Percentiles rank a stretch among this genome's conserved stretches.
phyloP scores from a whole-genome alignment of 2,797 vertebrate genomes.

The Enteromius fasciolatus region DNA sequence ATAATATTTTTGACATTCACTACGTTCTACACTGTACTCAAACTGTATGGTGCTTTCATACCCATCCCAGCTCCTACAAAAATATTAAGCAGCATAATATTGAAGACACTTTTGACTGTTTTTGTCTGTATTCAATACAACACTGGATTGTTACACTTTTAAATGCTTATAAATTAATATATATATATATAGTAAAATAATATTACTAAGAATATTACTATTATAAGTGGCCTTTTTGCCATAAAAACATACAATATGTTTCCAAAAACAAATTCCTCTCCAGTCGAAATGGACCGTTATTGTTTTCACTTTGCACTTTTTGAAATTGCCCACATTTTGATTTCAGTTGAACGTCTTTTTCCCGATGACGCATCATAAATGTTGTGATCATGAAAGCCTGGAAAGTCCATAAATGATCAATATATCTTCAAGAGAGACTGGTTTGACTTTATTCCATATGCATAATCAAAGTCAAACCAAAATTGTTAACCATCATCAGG shows the following conservation, averaged over 20 bases:
- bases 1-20: not conserved
- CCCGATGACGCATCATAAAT: too few species aligned
- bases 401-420: not conserved
- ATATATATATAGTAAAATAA: too few species aligned
- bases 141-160: too few species aligned
- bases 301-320: not conserved
- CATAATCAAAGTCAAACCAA: not conserved
- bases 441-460: not conserved
- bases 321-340: not conserved
- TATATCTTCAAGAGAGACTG: not conserved
- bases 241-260: not conserved
- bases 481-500: not conserved
- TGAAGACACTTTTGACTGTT: not conserved
- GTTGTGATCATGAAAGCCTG: not conserved
- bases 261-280: not conserved
- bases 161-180: too few species aligned
- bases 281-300: not conserved
- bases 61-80: not conserved
- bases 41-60: not conserved
- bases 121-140: too few species aligned
- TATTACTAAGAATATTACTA: too few species aligned
- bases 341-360: not conserved
- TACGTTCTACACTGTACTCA: not conserved
- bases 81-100: not conserved
- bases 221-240: too few species aligned